These are phyloP conservation scores for Cydia strobilella DNA, from an alignment of 1,140 invertebrate genomes.

Conservation along the genomic window DNA sequence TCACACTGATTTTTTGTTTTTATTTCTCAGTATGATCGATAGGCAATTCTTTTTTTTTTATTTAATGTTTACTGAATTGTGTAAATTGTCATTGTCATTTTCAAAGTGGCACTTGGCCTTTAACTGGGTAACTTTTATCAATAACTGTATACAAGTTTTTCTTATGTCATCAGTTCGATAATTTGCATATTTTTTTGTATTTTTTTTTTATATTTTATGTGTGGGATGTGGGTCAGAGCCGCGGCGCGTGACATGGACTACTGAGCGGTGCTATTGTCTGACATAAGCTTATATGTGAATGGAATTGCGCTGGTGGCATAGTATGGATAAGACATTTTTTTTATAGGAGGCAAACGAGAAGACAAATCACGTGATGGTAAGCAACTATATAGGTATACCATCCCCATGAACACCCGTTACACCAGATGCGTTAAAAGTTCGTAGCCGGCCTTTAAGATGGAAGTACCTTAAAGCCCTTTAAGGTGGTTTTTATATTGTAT, in stretches of 20 bases:
- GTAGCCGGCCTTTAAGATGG: too few relatives aligned
- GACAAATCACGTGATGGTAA: too few relatives aligned
- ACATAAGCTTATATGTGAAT: slow-evolving; percentile 73
- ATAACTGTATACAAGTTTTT: slow-evolving; percentile 35
- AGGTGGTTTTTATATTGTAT: too few relatives aligned
- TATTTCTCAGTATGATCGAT: neutral
- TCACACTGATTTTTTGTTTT: neutral
- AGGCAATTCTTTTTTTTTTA: neutral
- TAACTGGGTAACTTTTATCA: neutral
- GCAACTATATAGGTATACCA: too few relatives aligned
- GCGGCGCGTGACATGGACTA: slow-evolving; percentile 58
- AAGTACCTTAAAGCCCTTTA: too few relatives aligned
- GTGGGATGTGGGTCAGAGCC: slow-evolving; percentile 60
- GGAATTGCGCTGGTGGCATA: slow-evolving; percentile 51
- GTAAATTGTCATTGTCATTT: neutral
- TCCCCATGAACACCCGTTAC: too few relatives aligned
- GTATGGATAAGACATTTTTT: slow-evolving; percentile 46
- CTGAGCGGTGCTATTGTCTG: slow-evolving; percentile 68
- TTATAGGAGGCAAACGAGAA: too few relatives aligned
- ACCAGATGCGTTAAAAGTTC: too few relatives aligned
- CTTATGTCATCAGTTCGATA: neutral
- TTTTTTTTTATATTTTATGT: slow-evolving; percentile 29
- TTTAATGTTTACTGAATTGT: too few relatives aligned
- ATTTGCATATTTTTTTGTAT: too few relatives aligned
- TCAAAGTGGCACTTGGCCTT: neutral